Percentiles rank a stretch among this genome's conserved stretches.
phyloP scores from a whole-genome alignment of 92 coral and sea anemone species.

The Zoanthus gigantus region DNA sequence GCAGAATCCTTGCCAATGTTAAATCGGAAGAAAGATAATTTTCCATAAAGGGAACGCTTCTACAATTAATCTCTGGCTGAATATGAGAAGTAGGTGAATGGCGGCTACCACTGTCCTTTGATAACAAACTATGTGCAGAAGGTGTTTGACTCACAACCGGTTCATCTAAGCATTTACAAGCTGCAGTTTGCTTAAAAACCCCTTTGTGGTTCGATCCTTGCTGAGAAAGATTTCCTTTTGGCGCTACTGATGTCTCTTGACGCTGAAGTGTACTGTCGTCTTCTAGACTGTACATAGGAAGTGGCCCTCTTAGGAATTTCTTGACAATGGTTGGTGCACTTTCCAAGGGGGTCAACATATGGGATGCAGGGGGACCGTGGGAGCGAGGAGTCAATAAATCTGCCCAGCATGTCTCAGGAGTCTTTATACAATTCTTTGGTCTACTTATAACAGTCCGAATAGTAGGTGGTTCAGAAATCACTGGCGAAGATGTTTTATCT shows the following conservation, averaged over 20 bases:
- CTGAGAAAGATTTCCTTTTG: neutral
- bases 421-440: neutral
- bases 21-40: neutral
- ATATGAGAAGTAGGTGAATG: neutral
- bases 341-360: constrained; percentile 26
- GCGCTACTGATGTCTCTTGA: neutral
- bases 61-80: neutral
- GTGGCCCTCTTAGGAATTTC: neutral
- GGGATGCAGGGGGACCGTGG: neutral
- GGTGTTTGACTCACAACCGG: neutral
- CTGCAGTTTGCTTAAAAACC: neutral
- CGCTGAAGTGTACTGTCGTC: neutral
- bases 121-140: neutral
- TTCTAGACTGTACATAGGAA: constrained; percentile 25
- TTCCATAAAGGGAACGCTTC: neutral
- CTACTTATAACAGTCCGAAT: neutral
- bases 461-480: constrained; percentile 26
- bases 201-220: neutral
- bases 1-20: neutral
- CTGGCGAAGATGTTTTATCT: constrained; percentile 23
- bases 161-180: neutral
- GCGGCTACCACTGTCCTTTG: neutral
- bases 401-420: constrained; percentile 32
- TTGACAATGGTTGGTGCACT: neutral
- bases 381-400: constrained; percentile 28